Base-by-base conservation (phyloP, 1,140 invertebrate species). In the Cotesia vestalis region DNA sequence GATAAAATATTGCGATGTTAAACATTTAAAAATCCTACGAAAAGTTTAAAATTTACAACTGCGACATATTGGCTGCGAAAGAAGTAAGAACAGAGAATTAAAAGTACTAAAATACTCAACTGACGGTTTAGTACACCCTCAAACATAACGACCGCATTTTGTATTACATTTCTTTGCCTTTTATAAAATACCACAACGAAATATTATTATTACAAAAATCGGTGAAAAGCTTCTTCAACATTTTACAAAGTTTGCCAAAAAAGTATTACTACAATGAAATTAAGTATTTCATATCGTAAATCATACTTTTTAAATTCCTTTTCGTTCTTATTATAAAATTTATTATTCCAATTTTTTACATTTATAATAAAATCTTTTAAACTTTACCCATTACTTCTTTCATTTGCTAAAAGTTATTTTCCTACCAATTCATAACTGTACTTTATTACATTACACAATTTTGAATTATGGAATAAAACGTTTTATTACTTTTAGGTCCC, bases 21-120 rank as follows among this genome's bases (percentile, higher is more conserved):
- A 46, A 46, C 40, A 46, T 46, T 46, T 46, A 46, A 6, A 46
- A 46, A 46, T 2, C 11, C 40, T 9, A 40, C 5, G 71, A 74
- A 81, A 84, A 84, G 73, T 81, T 84, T 76, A 46, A 76, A 71
- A 84, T 83, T 84, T 84, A 83, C 80, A 80, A 78, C 77, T 75
- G 78, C 70, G 80, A 83, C 82, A 84, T 83, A 84, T 83, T 84
- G 83, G 82, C 83, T 83, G 76, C 79, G 80, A 84, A 82, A 81
- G 27, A 38, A 53, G 40, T 46, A 71, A 64, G 80, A 80, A 78
- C 78, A 78, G 81, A 79, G 83, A 84, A 83, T 84, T 83, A 84
- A 83, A 82, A 80, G 81, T 84, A 83, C 81, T 84, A 84, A 84
- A 84, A 84, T 81, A 84, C 79, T 81, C 79, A 77, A 76, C 77